Evolutionary conservation across 2,888 invertebrate genomes (phyloP).

Genomic region (Drosophila meridiana): DNA sequence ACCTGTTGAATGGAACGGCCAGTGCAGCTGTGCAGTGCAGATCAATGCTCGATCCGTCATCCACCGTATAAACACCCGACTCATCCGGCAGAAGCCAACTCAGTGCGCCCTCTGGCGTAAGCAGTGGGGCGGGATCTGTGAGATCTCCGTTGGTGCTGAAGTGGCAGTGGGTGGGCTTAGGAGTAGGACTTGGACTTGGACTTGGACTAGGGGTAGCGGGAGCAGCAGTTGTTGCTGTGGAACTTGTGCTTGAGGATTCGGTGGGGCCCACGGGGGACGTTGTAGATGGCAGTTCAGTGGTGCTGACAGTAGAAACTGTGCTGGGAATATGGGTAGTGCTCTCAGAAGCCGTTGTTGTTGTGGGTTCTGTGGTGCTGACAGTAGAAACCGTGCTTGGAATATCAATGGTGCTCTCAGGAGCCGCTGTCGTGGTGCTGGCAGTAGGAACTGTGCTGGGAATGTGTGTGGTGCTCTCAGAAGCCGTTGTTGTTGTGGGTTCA

Average conservation of each 20-base stretch:
- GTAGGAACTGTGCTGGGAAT: too few species aligned
- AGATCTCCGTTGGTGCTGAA: slow-evolving; percentile 72
- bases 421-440: too few species aligned
- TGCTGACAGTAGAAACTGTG: too few species aligned
- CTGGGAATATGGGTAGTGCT: slow-evolving; percentile 2
- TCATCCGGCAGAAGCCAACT: slow-evolving; percentile 74
- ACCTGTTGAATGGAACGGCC: slow-evolving; percentile 52
- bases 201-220: slow-evolving; percentile 19
- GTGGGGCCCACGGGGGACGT: too few species aligned
- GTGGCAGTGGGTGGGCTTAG: slow-evolving; percentile 54
- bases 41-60: slow-evolving; percentile 73
- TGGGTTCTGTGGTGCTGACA: neutral
- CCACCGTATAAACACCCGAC: slow-evolving; percentile 66
- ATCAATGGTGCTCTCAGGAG: too few species aligned
- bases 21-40: slow-evolving; percentile 77
- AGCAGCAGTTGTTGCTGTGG: slow-evolving; percentile 22
- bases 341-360: slow-evolving; percentile 9
- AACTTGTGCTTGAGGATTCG: slow-evolving; percentile 16
- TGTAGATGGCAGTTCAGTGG: too few species aligned
- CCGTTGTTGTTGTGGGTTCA: neutral
- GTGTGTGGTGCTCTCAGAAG: slow-evolving; percentile 9
- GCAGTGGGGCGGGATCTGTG: slow-evolving; percentile 87
- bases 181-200: slow-evolving; percentile 41
- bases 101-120: slow-evolving; percentile 84
- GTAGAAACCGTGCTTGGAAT: neutral